Conservation (phyloP, 1,140 invertebrate species). For the Popillia japonica region DNA sequence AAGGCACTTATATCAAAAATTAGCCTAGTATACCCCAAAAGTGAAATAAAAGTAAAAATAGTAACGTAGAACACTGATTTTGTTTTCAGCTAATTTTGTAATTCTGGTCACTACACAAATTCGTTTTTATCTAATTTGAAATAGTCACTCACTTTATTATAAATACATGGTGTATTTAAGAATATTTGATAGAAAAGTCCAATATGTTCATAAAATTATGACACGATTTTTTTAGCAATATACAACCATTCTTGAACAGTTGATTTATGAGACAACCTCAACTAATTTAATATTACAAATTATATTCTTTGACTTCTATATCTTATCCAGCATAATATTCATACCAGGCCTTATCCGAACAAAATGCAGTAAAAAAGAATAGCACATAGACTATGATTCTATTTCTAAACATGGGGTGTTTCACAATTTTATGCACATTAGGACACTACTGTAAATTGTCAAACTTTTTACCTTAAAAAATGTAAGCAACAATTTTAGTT, state of each 20-base stretch:
- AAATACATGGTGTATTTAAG: slow-evolving; percentile 16
- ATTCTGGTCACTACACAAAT: slow-evolving; percentile 20
- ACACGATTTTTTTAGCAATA: neutral
- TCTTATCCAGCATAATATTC: neutral
- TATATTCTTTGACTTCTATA: neutral
- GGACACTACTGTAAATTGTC: neutral
- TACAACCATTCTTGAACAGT: neutral
- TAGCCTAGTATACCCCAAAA: neutral
- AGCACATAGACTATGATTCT: neutral
- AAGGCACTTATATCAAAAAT: neutral
- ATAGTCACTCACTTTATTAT: slow-evolving; percentile 7
- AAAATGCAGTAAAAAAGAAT: neutral
- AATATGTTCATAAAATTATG: slow-evolving; percentile 17
- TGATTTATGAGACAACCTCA: neutral
- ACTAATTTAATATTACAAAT: neutral
- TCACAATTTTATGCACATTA: slow-evolving; percentile 15
- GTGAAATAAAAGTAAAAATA: neutral
- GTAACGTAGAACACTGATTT: slow-evolving; percentile 6
- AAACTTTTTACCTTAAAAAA: neutral
- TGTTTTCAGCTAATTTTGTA: neutral
- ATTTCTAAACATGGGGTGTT: neutral
- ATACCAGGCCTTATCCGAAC: neutral
- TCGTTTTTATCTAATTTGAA: neutral
- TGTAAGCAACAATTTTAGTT: neutral
- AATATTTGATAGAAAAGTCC: neutral